phyloP scores from a whole-genome alignment of 2,113 vertebrate species.

The Dunckerocampus dactyliophorus region DNA sequence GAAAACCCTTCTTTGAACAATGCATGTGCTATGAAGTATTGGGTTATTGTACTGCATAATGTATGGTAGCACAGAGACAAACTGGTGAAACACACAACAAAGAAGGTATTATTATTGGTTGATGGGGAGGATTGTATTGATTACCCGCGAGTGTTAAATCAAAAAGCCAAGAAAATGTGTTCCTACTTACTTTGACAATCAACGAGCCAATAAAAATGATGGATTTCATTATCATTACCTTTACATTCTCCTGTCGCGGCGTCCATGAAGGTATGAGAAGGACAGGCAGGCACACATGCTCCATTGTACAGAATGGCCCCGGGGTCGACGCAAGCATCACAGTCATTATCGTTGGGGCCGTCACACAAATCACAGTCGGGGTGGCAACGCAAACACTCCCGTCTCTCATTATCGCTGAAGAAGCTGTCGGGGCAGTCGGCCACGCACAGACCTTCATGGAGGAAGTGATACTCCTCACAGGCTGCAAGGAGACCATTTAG shows the following conservation, averaged over 20 bases:
- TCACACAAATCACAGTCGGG: conserved; percentile 75
- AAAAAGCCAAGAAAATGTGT: too few species aligned
- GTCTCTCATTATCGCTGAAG: conserved; percentile 61
- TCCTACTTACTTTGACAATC: too few species aligned
- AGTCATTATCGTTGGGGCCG: conserved; percentile 72
- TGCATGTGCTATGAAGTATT: too few species aligned
- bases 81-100: too few species aligned
- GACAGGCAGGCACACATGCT: conserved; percentile 73
- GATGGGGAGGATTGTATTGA: too few species aligned
- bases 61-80: too few species aligned
- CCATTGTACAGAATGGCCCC: conserved; percentile 64
- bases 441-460: conserved; percentile 73
- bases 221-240: conserved; percentile 70
- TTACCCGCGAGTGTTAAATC: too few species aligned
- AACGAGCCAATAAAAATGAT: too few species aligned
- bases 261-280: conserved; percentile 74
- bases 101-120: too few species aligned
- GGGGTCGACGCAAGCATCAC: conserved; percentile 63
- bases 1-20: too few species aligned
- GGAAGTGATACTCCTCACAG: conserved; percentile 75
- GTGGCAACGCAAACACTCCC: conserved; percentile 77
- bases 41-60: too few species aligned
- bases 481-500: conserved; percentile 57
- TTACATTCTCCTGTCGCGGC: conserved; percentile 68
- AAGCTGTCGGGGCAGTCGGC: conserved; percentile 75